Conservation (phyloP, 2,797 vertebrate species). For the Momotus momota region DNA sequence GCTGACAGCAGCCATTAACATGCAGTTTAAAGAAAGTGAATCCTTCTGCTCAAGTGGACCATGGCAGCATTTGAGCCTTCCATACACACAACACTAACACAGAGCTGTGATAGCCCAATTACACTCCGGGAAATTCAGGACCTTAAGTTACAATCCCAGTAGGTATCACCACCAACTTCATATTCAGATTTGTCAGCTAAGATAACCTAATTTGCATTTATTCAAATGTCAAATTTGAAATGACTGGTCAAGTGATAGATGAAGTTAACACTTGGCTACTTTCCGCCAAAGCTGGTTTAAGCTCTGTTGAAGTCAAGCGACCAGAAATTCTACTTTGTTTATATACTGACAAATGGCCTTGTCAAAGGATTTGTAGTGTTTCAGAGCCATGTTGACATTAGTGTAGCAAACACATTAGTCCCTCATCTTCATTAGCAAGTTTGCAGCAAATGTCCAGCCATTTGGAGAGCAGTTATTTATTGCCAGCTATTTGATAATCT, state of each 20-base stretch:
- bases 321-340: constrained; percentile 62
- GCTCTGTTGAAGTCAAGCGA: neutral
- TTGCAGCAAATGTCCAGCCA: constrained; percentile 66
- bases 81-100: neutral
- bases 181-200: neutral
- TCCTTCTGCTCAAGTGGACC: neutral
- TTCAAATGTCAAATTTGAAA: neutral
- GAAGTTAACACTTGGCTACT: constrained; percentile 1
- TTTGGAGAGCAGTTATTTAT: constrained; percentile 67
- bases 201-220: neutral
- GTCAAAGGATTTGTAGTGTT: constrained; percentile 40
- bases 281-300: constrained; percentile 17
- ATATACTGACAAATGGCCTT: constrained; percentile 51
- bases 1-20: neutral
- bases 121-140: neutral
- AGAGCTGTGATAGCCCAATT: neutral
- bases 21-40: neutral
- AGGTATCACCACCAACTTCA: neutral
- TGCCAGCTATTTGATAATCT: constrained; percentile 62
- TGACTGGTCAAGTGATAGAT: neutral
- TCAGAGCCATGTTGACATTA: constrained; percentile 47
- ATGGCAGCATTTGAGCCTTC: neutral
- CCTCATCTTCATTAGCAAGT: constrained; percentile 55
- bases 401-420: constrained; percentile 55
- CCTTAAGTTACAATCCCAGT: neutral